Conservation (phyloP, 2,797 vertebrate species). For the Poeciliopsis paucimaculata region DNA sequence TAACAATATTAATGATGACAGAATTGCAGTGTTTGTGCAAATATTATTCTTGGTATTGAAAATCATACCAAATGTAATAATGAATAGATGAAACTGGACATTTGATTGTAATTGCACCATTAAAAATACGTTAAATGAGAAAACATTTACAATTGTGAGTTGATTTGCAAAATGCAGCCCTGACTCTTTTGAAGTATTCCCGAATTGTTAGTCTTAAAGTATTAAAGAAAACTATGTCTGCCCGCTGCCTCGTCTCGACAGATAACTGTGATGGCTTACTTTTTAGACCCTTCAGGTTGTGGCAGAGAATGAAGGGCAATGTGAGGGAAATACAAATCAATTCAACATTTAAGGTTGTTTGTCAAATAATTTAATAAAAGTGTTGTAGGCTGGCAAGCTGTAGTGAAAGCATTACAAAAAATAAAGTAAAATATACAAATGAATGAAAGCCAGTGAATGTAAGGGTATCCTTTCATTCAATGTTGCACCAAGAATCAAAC, state of each 20-base stretch:
- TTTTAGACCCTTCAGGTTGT: not conserved
- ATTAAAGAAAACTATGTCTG: not conserved
- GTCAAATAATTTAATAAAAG: not conserved
- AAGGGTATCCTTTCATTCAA: not conserved
- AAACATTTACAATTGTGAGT: not conserved
- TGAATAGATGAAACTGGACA: not conserved
- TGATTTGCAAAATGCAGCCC: not conserved
- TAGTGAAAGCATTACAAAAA: not conserved
- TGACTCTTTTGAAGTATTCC: not conserved
- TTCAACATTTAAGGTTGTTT: not conserved
- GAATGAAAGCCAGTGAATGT: not conserved
- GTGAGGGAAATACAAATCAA: not conserved
- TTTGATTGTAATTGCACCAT: not conserved
- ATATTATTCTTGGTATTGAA: not conserved
- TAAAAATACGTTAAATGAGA: not conserved
- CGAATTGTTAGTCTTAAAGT: not conserved
- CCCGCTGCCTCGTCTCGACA: not conserved
- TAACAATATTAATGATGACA: not conserved
- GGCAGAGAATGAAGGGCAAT: not conserved
- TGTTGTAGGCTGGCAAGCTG: not conserved
- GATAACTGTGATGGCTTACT: not conserved
- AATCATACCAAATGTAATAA: not conserved
- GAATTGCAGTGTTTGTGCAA: not conserved
- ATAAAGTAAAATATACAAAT: not conserved
- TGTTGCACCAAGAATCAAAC: not conserved